Percentiles rank a stretch among this genome's conserved stretches.
These are phyloP conservation scores for Lordiphosa stackelbergi DNA, from an alignment of 1,140 invertebrate genomes.

Conservation along the genomic window DNA sequence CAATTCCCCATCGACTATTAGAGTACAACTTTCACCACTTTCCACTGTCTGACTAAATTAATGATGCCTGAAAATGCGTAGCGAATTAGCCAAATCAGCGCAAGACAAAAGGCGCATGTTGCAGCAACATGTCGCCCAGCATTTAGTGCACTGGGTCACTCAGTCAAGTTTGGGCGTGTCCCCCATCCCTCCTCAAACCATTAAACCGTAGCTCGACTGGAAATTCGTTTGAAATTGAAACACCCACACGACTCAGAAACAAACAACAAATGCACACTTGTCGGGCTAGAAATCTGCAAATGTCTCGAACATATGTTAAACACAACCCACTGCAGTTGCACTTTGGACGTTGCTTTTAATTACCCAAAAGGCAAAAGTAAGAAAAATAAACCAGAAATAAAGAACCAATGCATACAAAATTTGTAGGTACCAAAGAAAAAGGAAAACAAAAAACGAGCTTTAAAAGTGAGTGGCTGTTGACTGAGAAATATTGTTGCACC, in stretches of 20 bases:
- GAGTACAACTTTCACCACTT: conserved; percentile 57
- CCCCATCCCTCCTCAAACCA: conserved; percentile 23
- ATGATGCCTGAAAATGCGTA: conserved; percentile 62
- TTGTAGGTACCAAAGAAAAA: conserved; percentile 23
- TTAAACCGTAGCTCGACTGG: conserved; percentile 56
- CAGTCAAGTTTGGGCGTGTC: conserved; percentile 39
- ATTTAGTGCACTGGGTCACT: conserved; percentile 62
- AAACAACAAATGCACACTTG: conserved; percentile 17
- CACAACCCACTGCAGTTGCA: conserved; percentile 62
- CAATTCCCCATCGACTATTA: conserved; percentile 18
- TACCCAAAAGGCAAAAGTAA: conserved; percentile 43
- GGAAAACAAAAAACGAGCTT: conserved; percentile 36
- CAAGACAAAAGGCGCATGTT: conserved; percentile 15
- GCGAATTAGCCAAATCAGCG: conserved; percentile 30
- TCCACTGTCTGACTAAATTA: conserved; percentile 55
- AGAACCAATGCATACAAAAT: conserved; percentile 48
- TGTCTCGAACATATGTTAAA: conserved; percentile 30
- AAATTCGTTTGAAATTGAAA: conserved; percentile 62
- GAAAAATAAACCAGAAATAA: conserved; percentile 25
- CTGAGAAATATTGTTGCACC: not conserved
- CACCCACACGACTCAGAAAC: conserved; percentile 47
- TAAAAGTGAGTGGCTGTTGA: conserved; percentile 54
- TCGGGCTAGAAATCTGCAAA: conserved; percentile 11
- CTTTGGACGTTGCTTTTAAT: conserved; percentile 70
- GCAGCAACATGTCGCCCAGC: conserved; percentile 41